phyloP scores from a whole-genome alignment of 2,888 invertebrate genomes.

The Periphyllus acericola region DNA sequence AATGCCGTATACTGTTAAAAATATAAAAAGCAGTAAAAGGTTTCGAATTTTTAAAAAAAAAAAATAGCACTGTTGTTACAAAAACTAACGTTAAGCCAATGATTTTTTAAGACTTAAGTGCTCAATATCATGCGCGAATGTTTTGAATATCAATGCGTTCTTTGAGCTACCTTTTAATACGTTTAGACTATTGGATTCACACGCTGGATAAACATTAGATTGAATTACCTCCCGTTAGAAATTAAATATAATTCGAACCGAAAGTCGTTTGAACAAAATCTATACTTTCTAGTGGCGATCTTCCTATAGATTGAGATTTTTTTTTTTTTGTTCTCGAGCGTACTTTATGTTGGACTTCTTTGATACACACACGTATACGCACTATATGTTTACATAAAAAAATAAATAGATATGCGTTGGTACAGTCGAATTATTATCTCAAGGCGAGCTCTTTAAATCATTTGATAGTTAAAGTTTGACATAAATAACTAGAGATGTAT shows the following conservation, averaged over 20 bases:
- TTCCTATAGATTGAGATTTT: background rate
- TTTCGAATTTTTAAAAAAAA: slow-evolving; percentile 21
- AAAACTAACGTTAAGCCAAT: slow-evolving; percentile 35
- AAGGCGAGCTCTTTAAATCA: slow-evolving; percentile 31
- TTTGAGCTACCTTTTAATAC: background rate
- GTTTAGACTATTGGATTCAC: slow-evolving; percentile 29
- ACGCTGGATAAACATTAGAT: slow-evolving; percentile 45
- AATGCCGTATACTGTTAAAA: slow-evolving; percentile 9
- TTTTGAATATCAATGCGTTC: slow-evolving; percentile 44
- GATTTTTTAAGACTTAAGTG: slow-evolving; percentile 9
- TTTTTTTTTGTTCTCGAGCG: background rate
- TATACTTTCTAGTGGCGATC: background rate
- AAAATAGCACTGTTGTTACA: background rate
- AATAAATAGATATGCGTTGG: background rate
- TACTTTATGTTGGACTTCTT: background rate
- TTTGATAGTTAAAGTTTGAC: slow-evolving; percentile 46
- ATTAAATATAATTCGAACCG: slow-evolving; percentile 6
- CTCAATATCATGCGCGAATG: slow-evolving; percentile 38
- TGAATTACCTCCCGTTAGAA: background rate
- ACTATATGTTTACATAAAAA: too few relatives aligned
- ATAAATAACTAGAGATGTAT: slow-evolving; percentile 30
- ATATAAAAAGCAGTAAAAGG: slow-evolving; percentile 18
- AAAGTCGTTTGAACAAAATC: background rate
- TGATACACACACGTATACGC: background rate
- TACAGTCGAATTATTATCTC: background rate